Evolutionary conservation across 1,140 invertebrate genomes (phyloP).

Genomic region (Drosophila nannoptera): DNA sequence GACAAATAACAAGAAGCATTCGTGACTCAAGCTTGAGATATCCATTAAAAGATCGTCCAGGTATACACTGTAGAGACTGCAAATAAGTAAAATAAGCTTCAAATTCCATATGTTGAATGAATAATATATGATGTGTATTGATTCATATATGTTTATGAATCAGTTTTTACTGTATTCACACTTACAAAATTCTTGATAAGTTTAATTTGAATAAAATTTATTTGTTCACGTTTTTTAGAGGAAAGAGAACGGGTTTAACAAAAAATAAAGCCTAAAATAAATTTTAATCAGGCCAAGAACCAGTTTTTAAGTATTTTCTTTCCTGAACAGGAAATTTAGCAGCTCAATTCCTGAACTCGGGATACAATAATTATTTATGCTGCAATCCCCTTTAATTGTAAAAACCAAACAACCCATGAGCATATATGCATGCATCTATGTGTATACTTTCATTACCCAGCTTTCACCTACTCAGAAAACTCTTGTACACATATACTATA

Average conservation of each 20-base stretch:
- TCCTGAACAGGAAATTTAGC: not conserved
- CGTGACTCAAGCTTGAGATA: not conserved
- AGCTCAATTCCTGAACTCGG: not conserved
- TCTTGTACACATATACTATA: constrained; percentile 7
- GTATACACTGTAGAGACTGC: constrained; percentile 20
- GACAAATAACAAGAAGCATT: not conserved
- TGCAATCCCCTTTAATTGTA: too few species aligned
- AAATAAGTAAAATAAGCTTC: not conserved
- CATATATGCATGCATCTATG: too few species aligned
- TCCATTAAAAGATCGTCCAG: not conserved
- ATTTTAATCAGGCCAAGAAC: constrained; percentile 7
- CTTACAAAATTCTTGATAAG: too few species aligned
- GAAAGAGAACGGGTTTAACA: constrained; percentile 11
- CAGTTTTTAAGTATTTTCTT: not conserved
- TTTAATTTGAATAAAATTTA: not conserved
- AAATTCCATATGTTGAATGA: not conserved
- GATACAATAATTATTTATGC: not conserved
- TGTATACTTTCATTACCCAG: constrained; percentile 16
- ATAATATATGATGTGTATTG: not conserved
- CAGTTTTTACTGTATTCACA: not conserved
- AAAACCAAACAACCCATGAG: too few species aligned
- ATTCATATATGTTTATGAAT: too few species aligned
- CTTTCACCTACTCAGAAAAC: constrained; percentile 24
- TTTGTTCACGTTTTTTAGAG: not conserved
- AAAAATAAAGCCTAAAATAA: constrained; percentile 3